Percentiles rank a stretch among this genome's conserved stretches.
Conservation (phyloP, 2,113 vertebrate genomes). For the Lophochroa leadbeateri region DNA sequence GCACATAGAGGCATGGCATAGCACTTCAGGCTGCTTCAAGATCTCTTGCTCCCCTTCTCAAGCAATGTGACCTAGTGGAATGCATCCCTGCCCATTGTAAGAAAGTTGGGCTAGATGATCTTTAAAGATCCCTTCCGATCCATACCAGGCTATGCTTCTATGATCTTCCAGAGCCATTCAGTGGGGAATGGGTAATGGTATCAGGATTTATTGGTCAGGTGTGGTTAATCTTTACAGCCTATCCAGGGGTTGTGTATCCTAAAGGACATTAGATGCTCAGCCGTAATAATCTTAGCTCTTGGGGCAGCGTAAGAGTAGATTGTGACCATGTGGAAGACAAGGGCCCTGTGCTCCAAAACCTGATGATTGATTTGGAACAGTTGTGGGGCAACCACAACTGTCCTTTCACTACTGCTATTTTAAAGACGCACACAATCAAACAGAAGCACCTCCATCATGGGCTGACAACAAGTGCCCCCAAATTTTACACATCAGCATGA, state of each 20-base stretch:
- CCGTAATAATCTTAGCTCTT: background rate
- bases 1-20: background rate
- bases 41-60: background rate
- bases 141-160: background rate
- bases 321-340: background rate
- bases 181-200: background rate
- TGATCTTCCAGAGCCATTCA: background rate
- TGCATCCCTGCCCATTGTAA: background rate
- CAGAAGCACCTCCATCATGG: background rate
- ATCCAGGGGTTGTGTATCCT: background rate
- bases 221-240: background rate
- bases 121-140: background rate
- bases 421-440: background rate
- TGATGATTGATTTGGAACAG: background rate
- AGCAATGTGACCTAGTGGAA: background rate
- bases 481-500: background rate
- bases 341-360: background rate
- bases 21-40: background rate
- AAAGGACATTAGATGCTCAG: background rate
- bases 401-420: background rate
- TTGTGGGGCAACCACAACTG: background rate
- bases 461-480: background rate
- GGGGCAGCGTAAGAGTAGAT: background rate
- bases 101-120: background rate
- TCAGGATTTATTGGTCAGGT: background rate